Base-by-base conservation (phyloP, 2,888 invertebrate species). In the Himalopsyche tibetana region DNA sequence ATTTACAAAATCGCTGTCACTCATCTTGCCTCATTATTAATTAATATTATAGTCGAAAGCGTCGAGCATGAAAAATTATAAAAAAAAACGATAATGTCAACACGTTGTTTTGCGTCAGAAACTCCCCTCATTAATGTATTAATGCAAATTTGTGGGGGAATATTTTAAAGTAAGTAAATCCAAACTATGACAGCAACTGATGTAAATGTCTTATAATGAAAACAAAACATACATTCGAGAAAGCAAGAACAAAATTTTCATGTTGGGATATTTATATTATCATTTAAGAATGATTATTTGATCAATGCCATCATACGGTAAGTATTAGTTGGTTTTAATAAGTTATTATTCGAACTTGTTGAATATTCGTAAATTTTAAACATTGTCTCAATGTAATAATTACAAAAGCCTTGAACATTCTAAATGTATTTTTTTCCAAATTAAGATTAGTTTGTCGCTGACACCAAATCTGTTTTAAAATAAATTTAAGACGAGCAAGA, bases 131-230 rank as follows among this genome's bases (percentile, higher is more conserved):
- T 19, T 63, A 63, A 63, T 63, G 19, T 8, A 19, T 63, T 4
- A 19, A 63, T 63, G 63, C 63, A 63, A 63, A 63, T 63, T 63
- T 63, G 51, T 51, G n/a, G 19, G 9, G 63, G 63, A 63, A 63
- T 63, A 63, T 63, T 63, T 63, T 9, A 63, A 9, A 11, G 6
- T 19, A 11, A 63, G 28, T 63, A 19, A 19, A 19, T 56, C 56
- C n/a, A 56, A 56, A 63, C 28, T 19, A 28, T 19, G 15, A 19
- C 19, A 19, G 8, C 28, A 11, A 9, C 63, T 63, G 19, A 63
- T 19, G 5, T n/a, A 6, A 19, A 63, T 6, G 11, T 2, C 19
- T 19, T 19, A 63, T 63, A 63, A 63, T 63, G 17, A 17, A 5
- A 56, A 4, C 3, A 19, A n/a, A 56, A 56, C 28, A 9, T 63